Evolutionary conservation across 1,140 invertebrate genomes (phyloP).

Genomic region (Pseudomyrmex gracilis): DNA sequence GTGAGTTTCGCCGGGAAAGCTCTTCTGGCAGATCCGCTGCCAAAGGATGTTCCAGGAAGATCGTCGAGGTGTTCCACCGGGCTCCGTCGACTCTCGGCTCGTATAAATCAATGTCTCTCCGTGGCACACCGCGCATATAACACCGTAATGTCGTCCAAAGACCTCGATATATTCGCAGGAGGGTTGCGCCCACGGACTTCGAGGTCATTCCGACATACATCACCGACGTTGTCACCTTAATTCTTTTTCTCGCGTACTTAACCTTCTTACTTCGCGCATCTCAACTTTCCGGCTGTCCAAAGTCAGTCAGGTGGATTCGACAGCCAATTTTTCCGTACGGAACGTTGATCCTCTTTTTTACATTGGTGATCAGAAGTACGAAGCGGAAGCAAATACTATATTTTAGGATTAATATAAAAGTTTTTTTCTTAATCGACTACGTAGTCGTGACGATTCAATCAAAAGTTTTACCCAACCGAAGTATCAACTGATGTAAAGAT

Average conservation of each 20-base stretch:
- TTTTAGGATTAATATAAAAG: no score
- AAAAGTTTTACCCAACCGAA: neutral
- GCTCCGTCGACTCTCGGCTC: constrained; percentile 53
- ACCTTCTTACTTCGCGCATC: neutral
- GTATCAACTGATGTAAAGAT: neutral
- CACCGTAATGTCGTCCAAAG: constrained; percentile 69
- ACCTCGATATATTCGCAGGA: constrained; percentile 69
- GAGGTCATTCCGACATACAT: constrained; percentile 68
- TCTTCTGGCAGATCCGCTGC: constrained; percentile 36
- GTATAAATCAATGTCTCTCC: constrained; percentile 79
- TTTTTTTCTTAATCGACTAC: neutral
- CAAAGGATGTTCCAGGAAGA: constrained; percentile 46
- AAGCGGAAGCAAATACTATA: no score
- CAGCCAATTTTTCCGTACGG: neutral
- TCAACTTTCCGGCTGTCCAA: neutral
- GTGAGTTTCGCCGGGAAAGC: constrained; percentile 59
- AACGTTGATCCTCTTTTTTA: neutral
- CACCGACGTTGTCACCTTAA: constrained; percentile 63
- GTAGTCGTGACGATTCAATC: no score
- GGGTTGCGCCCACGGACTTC: constrained; percentile 65
- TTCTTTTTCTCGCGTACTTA: constrained; percentile 36
- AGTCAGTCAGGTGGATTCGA: neutral
- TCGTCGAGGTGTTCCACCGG: constrained; percentile 24
- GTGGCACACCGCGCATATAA: constrained; percentile 71
- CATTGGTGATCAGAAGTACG: no score